phyloP scores from a whole-genome alignment of 2,797 vertebrate genomes.

The Pseudopleuronectes americanus region DNA sequence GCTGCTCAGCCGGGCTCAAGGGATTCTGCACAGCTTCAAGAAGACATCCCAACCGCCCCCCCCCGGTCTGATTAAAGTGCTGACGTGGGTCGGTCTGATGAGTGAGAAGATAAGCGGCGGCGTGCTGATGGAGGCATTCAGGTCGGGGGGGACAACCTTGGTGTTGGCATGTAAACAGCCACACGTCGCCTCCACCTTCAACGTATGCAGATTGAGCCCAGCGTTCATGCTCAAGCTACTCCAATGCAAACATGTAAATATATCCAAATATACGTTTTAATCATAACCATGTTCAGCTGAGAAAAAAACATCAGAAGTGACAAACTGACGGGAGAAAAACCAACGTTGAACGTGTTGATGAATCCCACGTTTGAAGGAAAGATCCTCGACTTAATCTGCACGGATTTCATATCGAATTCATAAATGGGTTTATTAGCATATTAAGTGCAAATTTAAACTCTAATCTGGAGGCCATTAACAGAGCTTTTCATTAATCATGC shows the following conservation, averaged over 20 bases:
- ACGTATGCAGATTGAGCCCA: conserved; percentile 37
- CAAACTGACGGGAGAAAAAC: neutral
- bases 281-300: neutral
- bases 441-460: conserved; percentile 58
- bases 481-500: conserved; percentile 58
- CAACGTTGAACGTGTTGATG: conserved; percentile 7
- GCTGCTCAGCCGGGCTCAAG: conserved; percentile 7
- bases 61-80: conserved; percentile 34
- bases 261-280: conserved; percentile 5
- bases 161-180: conserved; percentile 49
- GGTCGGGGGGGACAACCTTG: conserved; percentile 63
- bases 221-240: conserved; percentile 9
- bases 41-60: neutral
- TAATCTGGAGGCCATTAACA: conserved; percentile 60
- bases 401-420: conserved; percentile 50
- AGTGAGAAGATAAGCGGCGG: conserved; percentile 32
- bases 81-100: conserved; percentile 13
- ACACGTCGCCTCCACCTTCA: conserved; percentile 17
- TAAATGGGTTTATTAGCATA: conserved; percentile 72
- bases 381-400: conserved; percentile 39
- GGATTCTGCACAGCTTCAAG: conserved; percentile 17
- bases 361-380: conserved; percentile 5
- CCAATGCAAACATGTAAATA: conserved; percentile 21
- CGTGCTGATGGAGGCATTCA: conserved; percentile 51
- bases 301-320: conserved; percentile 17